These are phyloP conservation scores for Trichonephila clavata DNA, from an alignment of 1,140 invertebrate species.

Conservation along the genomic window DNA sequence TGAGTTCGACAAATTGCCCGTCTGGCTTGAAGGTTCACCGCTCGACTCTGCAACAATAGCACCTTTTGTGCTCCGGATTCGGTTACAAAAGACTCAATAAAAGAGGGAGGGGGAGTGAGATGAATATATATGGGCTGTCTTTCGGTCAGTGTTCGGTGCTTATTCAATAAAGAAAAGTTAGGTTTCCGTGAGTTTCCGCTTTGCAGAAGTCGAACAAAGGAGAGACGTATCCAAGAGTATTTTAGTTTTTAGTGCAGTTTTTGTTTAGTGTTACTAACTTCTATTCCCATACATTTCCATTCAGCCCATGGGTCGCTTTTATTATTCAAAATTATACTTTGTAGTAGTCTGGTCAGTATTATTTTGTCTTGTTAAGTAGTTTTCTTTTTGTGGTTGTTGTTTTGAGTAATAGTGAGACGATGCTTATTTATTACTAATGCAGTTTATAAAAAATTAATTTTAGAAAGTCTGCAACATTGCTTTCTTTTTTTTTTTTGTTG, in stretches of 20 bases:
- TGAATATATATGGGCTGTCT: conserved; percentile 27
- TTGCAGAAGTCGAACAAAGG: neutral
- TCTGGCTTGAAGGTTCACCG: conserved; percentile 43
- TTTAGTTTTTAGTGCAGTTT: neutral
- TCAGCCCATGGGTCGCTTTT: too few species aligned
- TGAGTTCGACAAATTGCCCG: conserved; percentile 51
- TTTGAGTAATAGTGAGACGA: too few species aligned
- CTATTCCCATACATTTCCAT: too few species aligned
- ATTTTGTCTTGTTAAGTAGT: too few species aligned
- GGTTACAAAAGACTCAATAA: conserved; percentile 42
- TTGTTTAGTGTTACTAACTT: neutral
- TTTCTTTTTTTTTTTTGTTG: too few species aligned
- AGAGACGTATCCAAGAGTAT: neutral
- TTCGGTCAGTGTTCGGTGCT: conserved; percentile 35
- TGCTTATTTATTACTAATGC: too few species aligned
- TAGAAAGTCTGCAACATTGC: too few species aligned
- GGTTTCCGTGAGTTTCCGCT: conserved; percentile 16
- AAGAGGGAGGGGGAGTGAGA: conserved; percentile 13
- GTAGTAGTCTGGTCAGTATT: too few species aligned
- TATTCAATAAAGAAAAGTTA: conserved; percentile 30
- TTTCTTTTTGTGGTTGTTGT: too few species aligned
- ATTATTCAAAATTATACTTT: too few species aligned
- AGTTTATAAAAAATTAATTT: too few species aligned
- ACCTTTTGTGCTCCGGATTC: conserved; percentile 20
- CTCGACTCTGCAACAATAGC: conserved; percentile 1